Evolutionary conservation across 2,888 invertebrate genomes (phyloP), one percentile per base, ranked within the genome.

Genomic region (Ptycholaimellus sp.): DNA sequence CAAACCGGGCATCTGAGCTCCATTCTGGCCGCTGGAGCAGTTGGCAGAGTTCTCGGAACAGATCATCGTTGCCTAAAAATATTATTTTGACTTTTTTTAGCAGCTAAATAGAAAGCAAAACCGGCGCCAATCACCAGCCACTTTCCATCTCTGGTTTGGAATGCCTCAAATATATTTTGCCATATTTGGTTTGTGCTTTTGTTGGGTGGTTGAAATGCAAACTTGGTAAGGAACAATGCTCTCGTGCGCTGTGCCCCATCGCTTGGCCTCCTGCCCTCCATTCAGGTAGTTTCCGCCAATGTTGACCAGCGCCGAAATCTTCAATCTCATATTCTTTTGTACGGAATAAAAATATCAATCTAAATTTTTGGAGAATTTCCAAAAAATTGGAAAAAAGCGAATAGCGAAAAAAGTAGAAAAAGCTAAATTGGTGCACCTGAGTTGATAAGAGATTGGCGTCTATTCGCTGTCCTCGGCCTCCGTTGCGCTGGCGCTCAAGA

Each of bases 151-250:
- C 68, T 69, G 0, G 82, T 79, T 52, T 70, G 67, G 53, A 87
- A 90, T 3, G 77, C 59, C 59, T n/a, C n/a, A n/a, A n/a, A n/a
- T n/a, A n/a, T n/a, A n/a, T n/a, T n/a, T n/a, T n/a, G n/a, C n/a
- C n/a, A n/a, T n/a, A n/a, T n/a, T n/a, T n/a, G n/a, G n/a, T n/a
- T n/a, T n/a, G n/a, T n/a, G n/a, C n/a, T n/a, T n/a, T n/a, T n/a
- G n/a, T n/a, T n/a, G n/a, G n/a, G n/a, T n/a, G n/a, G n/a, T n/a
- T n/a, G n/a, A n/a, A n/a, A n/a, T n/a, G n/a, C n/a, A n/a, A n/a
- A n/a, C n/a, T n/a, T 87, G 74, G 55, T 93, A 90, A 0, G 90
- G 90, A 0, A 90, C 90, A 41, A 93, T 74, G 55, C 79, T 83
- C 41, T 74, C 76, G 58, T 93, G 90, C 1, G 78, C 78, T 0